These are phyloP conservation scores for Drosophila siamana DNA, from an alignment of 2,888 invertebrate genomes.

Conservation along the genomic window DNA sequence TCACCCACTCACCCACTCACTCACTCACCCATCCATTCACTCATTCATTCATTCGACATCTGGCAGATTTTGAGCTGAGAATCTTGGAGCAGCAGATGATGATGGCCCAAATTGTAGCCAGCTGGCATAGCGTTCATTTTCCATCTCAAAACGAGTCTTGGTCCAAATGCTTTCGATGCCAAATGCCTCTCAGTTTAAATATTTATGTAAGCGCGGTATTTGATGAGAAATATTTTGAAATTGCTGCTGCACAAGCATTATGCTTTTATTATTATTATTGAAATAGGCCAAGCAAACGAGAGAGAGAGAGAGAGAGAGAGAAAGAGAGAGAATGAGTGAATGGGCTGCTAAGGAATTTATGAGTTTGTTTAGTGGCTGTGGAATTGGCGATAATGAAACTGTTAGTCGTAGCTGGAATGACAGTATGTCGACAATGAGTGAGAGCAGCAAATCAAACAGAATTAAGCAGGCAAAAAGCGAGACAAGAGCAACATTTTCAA, in stretches of 20 bases:
- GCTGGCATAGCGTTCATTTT: conserved; percentile 62
- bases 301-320: too few species aligned
- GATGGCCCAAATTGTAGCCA: conserved; percentile 40
- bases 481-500: too few species aligned
- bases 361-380: conserved; percentile 32
- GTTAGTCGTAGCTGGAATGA: conserved; percentile 9
- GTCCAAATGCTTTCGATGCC: conserved; percentile 58
- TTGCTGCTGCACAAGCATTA: conserved; percentile 59
- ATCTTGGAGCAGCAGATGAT: conserved; percentile 29
- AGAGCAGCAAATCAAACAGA: not conserved
- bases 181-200: conserved; percentile 60
- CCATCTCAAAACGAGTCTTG: conserved; percentile 24
- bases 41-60: conserved; percentile 34
- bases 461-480: not conserved
- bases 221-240: conserved; percentile 61
- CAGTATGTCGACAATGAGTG: not conserved
- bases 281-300: conserved; percentile 57
- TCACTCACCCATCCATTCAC: conserved; percentile 35
- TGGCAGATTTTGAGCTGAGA: conserved; percentile 36
- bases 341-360: conserved; percentile 26
- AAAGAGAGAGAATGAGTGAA: not conserved
- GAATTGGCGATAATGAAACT: conserved; percentile 25
- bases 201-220: conserved; percentile 67
- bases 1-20: conserved; percentile 48
- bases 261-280: conserved; percentile 68